A percentile compares a stretch with the other conserved stretches of the same genome.
Evolutionary conservation across 2,888 invertebrate species (phyloP).

Genomic region (Archips xylosteana): DNA sequence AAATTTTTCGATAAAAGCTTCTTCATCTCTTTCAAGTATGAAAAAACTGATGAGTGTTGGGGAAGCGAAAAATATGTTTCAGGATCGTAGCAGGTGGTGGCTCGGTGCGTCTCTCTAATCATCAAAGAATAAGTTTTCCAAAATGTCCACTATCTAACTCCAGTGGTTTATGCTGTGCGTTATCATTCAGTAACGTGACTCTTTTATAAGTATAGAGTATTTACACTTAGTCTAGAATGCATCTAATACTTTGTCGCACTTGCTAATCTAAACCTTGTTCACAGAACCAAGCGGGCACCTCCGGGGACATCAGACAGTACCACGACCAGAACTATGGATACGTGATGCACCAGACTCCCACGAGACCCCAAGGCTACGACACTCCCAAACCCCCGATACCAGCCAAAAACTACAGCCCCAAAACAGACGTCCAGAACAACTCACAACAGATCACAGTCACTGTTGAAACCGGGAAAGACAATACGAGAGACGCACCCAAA

Average conservation of each 20-base stretch:
- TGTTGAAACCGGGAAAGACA: constrained; percentile 86
- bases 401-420: constrained; percentile 76
- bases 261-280: constrained; percentile 38
- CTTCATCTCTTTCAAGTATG: too few relatives aligned
- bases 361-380: constrained; percentile 76
- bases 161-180: too few relatives aligned
- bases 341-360: constrained; percentile 73
- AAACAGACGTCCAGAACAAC: constrained; percentile 74
- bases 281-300: constrained; percentile 83
- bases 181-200: too few relatives aligned
- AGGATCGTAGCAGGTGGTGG: too few relatives aligned
- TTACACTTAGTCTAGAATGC: too few relatives aligned
- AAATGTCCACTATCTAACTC: too few relatives aligned
- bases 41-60: too few relatives aligned
- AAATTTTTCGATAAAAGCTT: too few relatives aligned
- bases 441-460: constrained; percentile 84
- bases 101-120: too few relatives aligned
- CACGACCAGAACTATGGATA: constrained; percentile 83
- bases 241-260: too few relatives aligned
- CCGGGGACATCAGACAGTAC: constrained; percentile 81
- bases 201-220: neutral
- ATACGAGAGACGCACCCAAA: constrained; percentile 83
- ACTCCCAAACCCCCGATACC: constrained; percentile 80
- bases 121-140: too few relatives aligned
- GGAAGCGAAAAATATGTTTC: too few relatives aligned